Base-by-base conservation (phyloP, 2,113 vertebrate species). In the Nothoprocta perdicaria region DNA sequence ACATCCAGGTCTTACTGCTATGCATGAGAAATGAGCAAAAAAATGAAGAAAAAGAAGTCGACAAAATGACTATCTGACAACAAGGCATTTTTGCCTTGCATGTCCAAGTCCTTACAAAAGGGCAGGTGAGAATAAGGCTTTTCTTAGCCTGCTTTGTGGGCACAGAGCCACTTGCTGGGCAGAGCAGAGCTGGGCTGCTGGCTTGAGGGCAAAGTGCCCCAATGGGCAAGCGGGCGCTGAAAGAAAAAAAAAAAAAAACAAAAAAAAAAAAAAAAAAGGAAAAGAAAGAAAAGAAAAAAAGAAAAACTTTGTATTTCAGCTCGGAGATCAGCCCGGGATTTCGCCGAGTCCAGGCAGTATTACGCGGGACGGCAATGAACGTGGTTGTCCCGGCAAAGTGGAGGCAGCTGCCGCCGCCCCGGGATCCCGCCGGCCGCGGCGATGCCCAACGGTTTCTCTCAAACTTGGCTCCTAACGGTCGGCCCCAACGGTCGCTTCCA, bases 121-220 rank as follows among this genome's bases (percentile, higher is more conserved):
- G 46, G 18, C 90, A 86, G 33, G 38, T 71, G 89, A 82, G 90
- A 84, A 79, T 45, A 75, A 76, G 33, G 63, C 89, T 93, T 62
- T 92, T 92, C 81, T 90, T 93, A 93, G 86, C 3, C 78, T 67
- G 53, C 33, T 76, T 87, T 58, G 43, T 5, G 73, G 67, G 50
- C 76, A 60, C 60, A 73, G 33, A n/a, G 81, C 73, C 86, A 57
- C 75, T 94, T 40, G 45, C 21, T 62, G 27, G 46, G 63, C 80
- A 43, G 10, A 26, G 3, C 35, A 45, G 53, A 41, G 62, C 72
- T 19, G 43, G 66, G 57, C 43, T 2, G 43, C 66, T 48, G 38
- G 33, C 6, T 22, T 23, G 15, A 9, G n/a, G 6, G 65, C 2
- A 9, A 46, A 63, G 14, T 46, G 27, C 45, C 3, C 7, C 11